Percentiles rank a stretch among this genome's conserved stretches.
These are phyloP conservation scores for Spinus olivaceus DNA, from an alignment of 2,797 vertebrate genomes.

Conservation along the genomic window DNA sequence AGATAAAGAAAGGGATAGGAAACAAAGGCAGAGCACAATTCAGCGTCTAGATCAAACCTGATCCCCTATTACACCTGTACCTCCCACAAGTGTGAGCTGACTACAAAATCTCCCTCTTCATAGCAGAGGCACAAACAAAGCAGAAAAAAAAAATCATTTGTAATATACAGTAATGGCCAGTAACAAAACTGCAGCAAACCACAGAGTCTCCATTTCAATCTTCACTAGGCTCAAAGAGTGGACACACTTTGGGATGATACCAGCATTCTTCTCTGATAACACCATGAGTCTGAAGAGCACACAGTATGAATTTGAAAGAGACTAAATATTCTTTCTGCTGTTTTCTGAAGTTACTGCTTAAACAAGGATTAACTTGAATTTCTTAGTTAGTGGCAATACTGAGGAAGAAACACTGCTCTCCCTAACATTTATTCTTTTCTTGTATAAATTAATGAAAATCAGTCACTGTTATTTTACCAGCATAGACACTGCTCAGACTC, in stretches of 20 bases:
- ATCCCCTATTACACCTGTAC: not conserved
- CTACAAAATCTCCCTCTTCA: not conserved
- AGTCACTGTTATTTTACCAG: not conserved
- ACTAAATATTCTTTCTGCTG: not conserved
- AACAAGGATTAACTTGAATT: not conserved
- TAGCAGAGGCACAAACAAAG: not conserved
- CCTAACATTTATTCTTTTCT: not conserved
- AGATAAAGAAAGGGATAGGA: not conserved
- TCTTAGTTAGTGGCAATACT: not conserved
- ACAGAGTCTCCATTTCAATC: not conserved
- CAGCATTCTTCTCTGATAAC: not conserved
- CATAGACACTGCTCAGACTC: not conserved
- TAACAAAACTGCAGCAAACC: not conserved
- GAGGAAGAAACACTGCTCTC: not conserved
- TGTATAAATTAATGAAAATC: not conserved
- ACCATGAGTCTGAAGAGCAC: not conserved
- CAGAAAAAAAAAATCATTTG: not conserved
- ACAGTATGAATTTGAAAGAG: not conserved
- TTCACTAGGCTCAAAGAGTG: not conserved
- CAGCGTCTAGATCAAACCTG: not conserved
- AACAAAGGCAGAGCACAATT: not conserved
- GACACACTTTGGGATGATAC: not conserved
- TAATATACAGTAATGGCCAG: not conserved
- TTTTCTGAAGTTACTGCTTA: not conserved
- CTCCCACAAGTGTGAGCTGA: not conserved